Base-by-base conservation (phyloP, 2,797 vertebrate species). In the Gobionotothen gibberifrons region DNA sequence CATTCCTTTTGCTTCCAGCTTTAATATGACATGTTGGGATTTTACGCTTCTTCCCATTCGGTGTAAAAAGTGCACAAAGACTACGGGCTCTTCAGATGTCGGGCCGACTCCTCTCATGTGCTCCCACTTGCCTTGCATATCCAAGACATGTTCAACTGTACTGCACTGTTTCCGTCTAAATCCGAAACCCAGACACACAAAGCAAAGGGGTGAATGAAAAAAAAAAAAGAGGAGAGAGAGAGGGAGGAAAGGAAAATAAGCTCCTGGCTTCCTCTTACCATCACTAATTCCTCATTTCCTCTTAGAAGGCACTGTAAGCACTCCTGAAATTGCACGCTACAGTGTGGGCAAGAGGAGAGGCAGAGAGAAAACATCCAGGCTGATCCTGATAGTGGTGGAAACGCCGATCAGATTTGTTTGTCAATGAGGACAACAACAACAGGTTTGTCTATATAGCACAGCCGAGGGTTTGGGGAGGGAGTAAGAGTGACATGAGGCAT, bases 241-340 rank as follows among this genome's bases (percentile, higher is more conserved):
- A 81, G 72, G 79, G 76, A 82, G 85, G 79, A 87, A 89, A 84
- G 84, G 84, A 90, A 85, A 89, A 92, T 90, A 94, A 94, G 89
- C 93, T 93, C 82, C 89, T 91, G 92, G 91, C 91, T 93, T 92
- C 92, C 89, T 87, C 92, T 92, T 92, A 93, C 93, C 89, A 89
- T 89, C 83, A 82, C 92, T 94, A 94, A 95, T 94, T 95, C 92
- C 93, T 94, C 86, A 92, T 94, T 94, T 93, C 93, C 92, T 94
- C 90, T 90, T 76, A 82, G 87, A 93, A 92, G 88, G 87, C 86
- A 89, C 81, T 79, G 88, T 69, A 59, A 91, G 85, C 86, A 89
- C 83, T 90, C 79, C 79, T 84, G 70, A 90, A 91, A 92, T 91
- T 64, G 46, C 90, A 90, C 81, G 82, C 89, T 73, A 89, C 83